Evolutionary conservation across 2,113 vertebrate species (phyloP).

Genomic region (Potamarius usumacintae): DNA sequence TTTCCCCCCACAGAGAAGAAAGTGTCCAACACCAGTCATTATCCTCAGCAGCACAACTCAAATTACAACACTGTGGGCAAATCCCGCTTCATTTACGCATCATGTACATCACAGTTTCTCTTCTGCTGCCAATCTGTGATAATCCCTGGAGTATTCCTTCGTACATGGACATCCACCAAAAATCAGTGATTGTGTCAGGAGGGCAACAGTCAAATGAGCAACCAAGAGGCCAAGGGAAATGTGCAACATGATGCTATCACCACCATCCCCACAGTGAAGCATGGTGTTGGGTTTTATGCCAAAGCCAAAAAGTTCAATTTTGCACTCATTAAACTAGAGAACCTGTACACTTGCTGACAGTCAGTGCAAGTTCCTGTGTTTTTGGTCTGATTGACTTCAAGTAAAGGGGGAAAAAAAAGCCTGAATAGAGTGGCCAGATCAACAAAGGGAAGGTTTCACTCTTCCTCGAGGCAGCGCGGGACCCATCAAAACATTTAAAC

Average conservation of each 20-base stretch:
- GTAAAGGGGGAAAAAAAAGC: not conserved
- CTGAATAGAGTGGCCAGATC: slow-evolving; percentile 56
- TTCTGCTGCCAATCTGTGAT: not conserved
- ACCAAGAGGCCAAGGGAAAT: not conserved
- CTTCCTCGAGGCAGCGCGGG: slow-evolving; percentile 46
- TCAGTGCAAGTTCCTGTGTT: not conserved
- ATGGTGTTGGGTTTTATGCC: not conserved
- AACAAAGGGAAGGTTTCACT: slow-evolving; percentile 6
- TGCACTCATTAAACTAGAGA: too few relatives aligned
- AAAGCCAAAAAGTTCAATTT: not conserved
- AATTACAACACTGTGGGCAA: not conserved
- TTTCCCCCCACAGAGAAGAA: slow-evolving; percentile 14
- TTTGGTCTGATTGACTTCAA: slow-evolving; percentile 31
- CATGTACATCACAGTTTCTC: not conserved
- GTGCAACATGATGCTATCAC: not conserved
- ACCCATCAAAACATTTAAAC: slow-evolving; percentile 59
- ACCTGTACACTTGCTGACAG: slow-evolving; percentile 13
- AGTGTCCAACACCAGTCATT: slow-evolving; percentile 4
- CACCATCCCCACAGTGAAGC: not conserved
- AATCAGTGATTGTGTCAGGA: not conserved
- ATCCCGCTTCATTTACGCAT: not conserved
- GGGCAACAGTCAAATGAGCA: not conserved
- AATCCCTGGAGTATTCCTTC: slow-evolving; percentile 16
- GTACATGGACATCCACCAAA: not conserved
- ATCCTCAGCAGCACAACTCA: not conserved